Percentiles rank a stretch among this genome's conserved stretches.
These are phyloP conservation scores for Corella eumyota DNA, from an alignment of 23 tunicate species.

Conservation along the genomic window DNA sequence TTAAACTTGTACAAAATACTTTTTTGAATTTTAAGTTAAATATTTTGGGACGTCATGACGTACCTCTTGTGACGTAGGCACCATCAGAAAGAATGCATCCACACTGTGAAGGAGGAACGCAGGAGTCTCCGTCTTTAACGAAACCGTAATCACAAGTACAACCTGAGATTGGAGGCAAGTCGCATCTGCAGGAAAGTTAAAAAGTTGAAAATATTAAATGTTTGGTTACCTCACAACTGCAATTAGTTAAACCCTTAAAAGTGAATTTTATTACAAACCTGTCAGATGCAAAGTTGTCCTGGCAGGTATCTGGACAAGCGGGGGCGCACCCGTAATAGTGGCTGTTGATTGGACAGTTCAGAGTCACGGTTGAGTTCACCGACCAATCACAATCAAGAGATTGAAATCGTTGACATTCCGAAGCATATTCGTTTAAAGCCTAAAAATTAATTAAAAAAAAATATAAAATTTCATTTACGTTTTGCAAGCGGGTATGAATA, in stretches of 20 bases:
- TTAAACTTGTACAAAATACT: too few species aligned
- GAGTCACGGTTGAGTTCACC: background rate
- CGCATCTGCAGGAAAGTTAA: conserved; percentile 3
- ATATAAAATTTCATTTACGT: background rate
- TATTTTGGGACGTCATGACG: too few species aligned
- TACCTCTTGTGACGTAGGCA: conserved; percentile 22
- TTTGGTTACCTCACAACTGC: too few species aligned
- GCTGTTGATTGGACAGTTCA: conserved; percentile 20
- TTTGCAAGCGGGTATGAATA: background rate
- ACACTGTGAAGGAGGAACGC: conserved; percentile 26
- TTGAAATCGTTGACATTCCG: conserved; percentile 18
- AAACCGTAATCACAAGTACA: conserved; percentile 27
- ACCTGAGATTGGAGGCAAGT: conserved; percentile 10
- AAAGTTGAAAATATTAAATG: too few species aligned
- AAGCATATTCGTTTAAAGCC: conserved; percentile 24
- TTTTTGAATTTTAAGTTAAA: too few species aligned
- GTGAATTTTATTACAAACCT: conserved; percentile 25
- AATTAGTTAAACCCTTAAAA: too few species aligned
- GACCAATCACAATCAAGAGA: conserved; percentile 21
- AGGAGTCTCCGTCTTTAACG: conserved; percentile 19
- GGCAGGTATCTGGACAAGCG: conserved; percentile 39
- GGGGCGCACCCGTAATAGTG: conserved; percentile 27
- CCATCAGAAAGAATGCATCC: conserved; percentile 25
- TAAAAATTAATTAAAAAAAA: background rate
- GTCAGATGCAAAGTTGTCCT: conserved; percentile 24